Evolutionary conservation across 2,888 invertebrate species (phyloP), one percentile per base, ranked within the genome.

Genomic region (Heliothis peltigera): DNA sequence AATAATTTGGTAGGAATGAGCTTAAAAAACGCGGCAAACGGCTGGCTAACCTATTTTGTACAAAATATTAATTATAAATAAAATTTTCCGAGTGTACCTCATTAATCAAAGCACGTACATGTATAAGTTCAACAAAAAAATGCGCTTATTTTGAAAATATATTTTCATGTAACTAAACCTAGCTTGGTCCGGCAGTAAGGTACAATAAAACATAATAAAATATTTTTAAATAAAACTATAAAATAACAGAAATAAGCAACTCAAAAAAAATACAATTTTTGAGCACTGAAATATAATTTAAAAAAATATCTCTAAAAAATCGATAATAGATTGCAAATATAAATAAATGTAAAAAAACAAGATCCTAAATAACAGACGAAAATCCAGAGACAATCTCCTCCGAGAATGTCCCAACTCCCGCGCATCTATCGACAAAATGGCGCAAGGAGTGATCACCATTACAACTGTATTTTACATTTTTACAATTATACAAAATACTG

Each of bases 321-420:
- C 8, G 1, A 28, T 28, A 28, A 3, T 28, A 35, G 15, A 35
- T 4, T 35, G 35, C 15, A 39, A 39, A 39, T n/a, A 39, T 10
- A 12, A 35, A 15, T 39, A 0, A 4, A 12, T 12, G 1, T n/a
- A n/a, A 19, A 44, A 49, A 51, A 1, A 10, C n/a, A n/a, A n/a
- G n/a, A n/a, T 7, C 17, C 12, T 43, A 32, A 22, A 35, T 18
- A 51, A 48, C 46, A 1, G 21, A 17, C n/a, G 6, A 15, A 25
- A 21, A 49, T 19, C 19, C 59, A 53, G 63, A 80, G 73, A 70
- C 70, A 28, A 60, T 70, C 80, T 67, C 72, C 79, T 80, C 81
- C 77, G 77, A 84, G 79, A 84, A 81, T 75, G 77, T 77, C 79
- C 75, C 71, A 56, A 75, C 21, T 48, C 66, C 58, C 64, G 75